phyloP scores from a whole-genome alignment of 1,140 invertebrate species.

The Babylonia areolata region DNA sequence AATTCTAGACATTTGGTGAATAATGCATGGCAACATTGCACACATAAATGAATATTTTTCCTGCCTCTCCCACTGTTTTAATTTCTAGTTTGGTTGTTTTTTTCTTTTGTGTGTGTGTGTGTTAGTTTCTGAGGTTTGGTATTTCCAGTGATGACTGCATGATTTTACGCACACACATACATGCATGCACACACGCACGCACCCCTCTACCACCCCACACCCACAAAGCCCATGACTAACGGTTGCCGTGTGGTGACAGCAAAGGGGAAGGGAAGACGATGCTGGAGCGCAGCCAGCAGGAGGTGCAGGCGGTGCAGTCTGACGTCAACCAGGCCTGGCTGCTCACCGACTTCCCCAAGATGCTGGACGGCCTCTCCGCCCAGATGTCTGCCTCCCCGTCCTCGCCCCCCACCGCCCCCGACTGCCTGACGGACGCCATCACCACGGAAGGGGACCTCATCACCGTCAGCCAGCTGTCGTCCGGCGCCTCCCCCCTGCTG shows the following conservation, averaged over 20 bases:
- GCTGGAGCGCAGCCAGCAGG: constrained; percentile 26
- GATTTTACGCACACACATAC: no score
- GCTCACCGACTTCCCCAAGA: constrained; percentile 32
- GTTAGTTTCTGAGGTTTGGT: no score
- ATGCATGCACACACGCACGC: no score
- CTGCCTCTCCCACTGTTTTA: no score
- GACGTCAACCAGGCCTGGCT: constrained; percentile 18
- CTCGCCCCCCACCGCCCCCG: no score
- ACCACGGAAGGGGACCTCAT: constrained; percentile 30
- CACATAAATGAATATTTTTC: no score
- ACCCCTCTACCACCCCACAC: no score
- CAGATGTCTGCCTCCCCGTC: not conserved
- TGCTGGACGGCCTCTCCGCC: constrained; percentile 16
- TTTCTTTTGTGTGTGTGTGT: no score
- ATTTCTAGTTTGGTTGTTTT: no score
- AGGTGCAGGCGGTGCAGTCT: constrained; percentile 18
- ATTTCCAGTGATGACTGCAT: no score
- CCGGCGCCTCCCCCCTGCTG: not conserved
- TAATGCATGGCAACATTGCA: no score
- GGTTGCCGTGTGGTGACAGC: not conserved
- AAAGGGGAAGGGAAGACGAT: constrained; percentile 3
- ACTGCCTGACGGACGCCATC: constrained; percentile 14
- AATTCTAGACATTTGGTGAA: no score
- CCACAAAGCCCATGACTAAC: not conserved
- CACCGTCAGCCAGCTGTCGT: not conserved